These are phyloP conservation scores for Tuberolachnus salignus DNA, from an alignment of 2,888 invertebrate genomes.

Conservation along the genomic window DNA sequence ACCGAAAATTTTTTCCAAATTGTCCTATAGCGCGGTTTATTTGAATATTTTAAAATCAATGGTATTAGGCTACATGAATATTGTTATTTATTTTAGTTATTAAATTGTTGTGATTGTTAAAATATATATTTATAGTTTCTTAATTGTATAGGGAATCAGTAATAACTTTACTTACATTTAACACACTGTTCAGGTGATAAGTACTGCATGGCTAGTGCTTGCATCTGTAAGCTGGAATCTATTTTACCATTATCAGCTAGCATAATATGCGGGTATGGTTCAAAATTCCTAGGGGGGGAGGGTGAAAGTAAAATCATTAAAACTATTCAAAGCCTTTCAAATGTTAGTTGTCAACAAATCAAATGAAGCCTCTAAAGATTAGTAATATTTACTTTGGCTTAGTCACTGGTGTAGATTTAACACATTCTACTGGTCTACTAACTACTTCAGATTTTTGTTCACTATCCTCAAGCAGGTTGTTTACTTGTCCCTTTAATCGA, in stretches of 20 bases:
- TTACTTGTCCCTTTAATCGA: conserved; percentile 48
- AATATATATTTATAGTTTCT: not conserved
- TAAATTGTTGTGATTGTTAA: not conserved
- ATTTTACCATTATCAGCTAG: conserved; percentile 60
- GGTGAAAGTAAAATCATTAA: not conserved
- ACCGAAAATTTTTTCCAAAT: no score
- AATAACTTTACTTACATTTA: conserved; percentile 38
- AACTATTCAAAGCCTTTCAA: not conserved
- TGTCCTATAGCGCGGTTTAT: no score
- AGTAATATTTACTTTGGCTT: conserved; percentile 30
- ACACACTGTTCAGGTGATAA: conserved; percentile 60
- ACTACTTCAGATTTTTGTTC: conserved; percentile 12
- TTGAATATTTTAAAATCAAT: no score
- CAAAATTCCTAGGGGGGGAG: conserved; percentile 20
- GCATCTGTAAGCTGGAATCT: conserved; percentile 67
- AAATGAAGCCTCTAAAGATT: conserved; percentile 6
- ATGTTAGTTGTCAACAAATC: not conserved
- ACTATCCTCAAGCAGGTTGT: conserved; percentile 51
- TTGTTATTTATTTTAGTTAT: conserved; percentile 39
- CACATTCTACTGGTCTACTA: conserved; percentile 19
- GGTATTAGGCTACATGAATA: not conserved
- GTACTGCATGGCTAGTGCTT: conserved; percentile 68
- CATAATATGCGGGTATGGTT: conserved; percentile 26
- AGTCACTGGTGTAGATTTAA: not conserved
- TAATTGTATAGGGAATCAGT: no score